Base-by-base conservation (phyloP, 2,888 invertebrate genomes). In the Xanthorhoe designata region DNA sequence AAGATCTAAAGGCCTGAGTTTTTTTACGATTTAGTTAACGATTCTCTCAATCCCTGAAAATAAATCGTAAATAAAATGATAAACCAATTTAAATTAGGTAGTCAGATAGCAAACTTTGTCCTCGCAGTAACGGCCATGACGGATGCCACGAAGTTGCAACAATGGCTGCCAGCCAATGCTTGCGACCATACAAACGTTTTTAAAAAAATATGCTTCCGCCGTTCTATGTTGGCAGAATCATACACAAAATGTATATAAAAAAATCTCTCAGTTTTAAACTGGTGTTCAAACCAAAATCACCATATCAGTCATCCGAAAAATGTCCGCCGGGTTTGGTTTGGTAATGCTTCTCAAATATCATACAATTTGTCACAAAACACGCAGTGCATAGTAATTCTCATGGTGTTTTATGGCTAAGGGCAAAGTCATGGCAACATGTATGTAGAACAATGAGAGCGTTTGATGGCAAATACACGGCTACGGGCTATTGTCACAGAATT, bases 311-410 rank as follows among this genome's bases (percentile, higher is more conserved):
- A 32, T 32, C 8, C 32, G 8, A 32, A 32, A 32, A 32, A 32
- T 32, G 32, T 32, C 7, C 5, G 7, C 32, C 5, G 32, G 7
- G 32, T 32, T 32, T 32, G 6, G 24, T 24, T 5, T 45, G 7
- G 15, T 45, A 24, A 50, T 38, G n/a, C 7, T 38, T 19, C 51
- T 63, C 51, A 51, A 56, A 51, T 38, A 15, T 32, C 15, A 29
- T 45, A 38, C 61, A 63, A 51, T 51, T 57, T 53, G 29, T 57
- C 62, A 56, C 47, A 45, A 42, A 56, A 50, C 54, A 52, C 35
- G 17, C 24, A 24, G 24, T 52, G 78, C 77, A 78, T 81, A 78
- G 10, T 74, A 75, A 76, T 71, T 72, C 67, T 75, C 76, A 78
- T 72, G 66, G 71, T 62, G 13, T 67, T 68, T 80, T 77, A 78